phyloP scores from a whole-genome alignment of 2,797 vertebrate genomes.

The Ctenopoma kingsleyae region DNA sequence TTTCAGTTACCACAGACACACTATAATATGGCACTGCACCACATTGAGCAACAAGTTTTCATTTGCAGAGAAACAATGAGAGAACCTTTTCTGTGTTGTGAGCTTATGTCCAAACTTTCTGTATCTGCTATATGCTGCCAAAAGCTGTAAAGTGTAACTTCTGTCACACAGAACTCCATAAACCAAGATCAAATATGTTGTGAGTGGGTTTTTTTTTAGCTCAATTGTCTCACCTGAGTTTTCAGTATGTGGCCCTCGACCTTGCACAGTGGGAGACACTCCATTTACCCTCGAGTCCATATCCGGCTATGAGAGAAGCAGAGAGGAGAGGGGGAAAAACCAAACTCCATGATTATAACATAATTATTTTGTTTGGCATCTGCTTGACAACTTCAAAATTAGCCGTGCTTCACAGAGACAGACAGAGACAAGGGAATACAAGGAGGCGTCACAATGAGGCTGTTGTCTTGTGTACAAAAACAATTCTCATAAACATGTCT shows the following conservation, averaged over 20 bases:
- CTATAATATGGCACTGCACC: constrained; percentile 1
- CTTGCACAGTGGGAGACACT: constrained; percentile 86
- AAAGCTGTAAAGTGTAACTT: background rate
- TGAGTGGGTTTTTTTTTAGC: constrained; percentile 10
- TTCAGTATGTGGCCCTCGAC: constrained; percentile 84
- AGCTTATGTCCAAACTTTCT: constrained; percentile 1
- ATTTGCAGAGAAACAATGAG: constrained; percentile 4
- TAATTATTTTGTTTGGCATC: constrained; percentile 43
- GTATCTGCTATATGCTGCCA: background rate
- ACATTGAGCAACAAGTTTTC: constrained; percentile 22
- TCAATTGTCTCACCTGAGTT: constrained; percentile 86
- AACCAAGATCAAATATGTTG: background rate
- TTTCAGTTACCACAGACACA: constrained; percentile 27
- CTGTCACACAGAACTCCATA: background rate
- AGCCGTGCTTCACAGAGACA: constrained; percentile 40
- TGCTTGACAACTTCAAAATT: constrained; percentile 54
- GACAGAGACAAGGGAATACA: constrained; percentile 23
- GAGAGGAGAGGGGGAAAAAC: constrained; percentile 2
- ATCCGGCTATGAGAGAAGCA: constrained; percentile 85
- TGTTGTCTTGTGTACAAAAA: constrained; percentile 28
- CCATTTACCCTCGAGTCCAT: constrained; percentile 90
- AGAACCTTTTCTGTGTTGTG: background rate
- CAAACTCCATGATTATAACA: constrained; percentile 51
- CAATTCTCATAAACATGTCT: constrained; percentile 27
- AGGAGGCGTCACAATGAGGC: constrained; percentile 26